These are phyloP conservation scores for Orthonyx spaldingii DNA, from an alignment of 2,113 vertebrate genomes.

Conservation along the genomic window DNA sequence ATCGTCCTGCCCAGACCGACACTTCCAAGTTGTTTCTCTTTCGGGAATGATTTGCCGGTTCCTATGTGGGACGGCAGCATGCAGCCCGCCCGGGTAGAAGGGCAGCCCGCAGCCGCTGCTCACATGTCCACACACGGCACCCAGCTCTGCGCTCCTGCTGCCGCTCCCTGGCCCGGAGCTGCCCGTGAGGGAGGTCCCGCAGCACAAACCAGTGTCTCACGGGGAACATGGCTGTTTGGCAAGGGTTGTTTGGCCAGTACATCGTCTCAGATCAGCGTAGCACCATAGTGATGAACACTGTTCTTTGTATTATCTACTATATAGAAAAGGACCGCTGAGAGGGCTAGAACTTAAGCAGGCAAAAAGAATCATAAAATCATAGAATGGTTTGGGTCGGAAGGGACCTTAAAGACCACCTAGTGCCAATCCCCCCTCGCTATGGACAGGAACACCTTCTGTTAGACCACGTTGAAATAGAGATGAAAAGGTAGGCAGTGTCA, in stretches of 20 bases:
- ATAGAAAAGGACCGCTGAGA: not conserved
- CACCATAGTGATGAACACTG: fast-evolving
- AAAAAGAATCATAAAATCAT: not conserved
- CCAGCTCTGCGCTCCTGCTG: not conserved
- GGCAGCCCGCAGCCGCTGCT: not conserved
- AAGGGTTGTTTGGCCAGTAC: not conserved
- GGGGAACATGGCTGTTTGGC: fast-evolving
- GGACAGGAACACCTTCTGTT: not conserved
- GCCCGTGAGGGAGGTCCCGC: fast-evolving
- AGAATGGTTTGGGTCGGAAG: not conserved
- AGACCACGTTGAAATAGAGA: not conserved
- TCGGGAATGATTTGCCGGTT: not conserved
- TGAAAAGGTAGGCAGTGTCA: not conserved
- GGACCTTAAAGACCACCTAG: not conserved
- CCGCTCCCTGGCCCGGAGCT: fast-evolving
- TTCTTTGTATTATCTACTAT: not conserved
- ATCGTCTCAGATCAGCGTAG: fast-evolving
- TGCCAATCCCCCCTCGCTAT: fast-evolving
- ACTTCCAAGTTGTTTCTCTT: fast-evolving
- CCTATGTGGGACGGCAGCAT: not conserved
- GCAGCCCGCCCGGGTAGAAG: not conserved
- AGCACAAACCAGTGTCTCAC: fast-evolving
- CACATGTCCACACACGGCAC: fast-evolving
- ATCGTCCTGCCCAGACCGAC: fast-evolving
- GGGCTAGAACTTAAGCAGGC: not conserved